Evolutionary conservation across 2,113 vertebrate species (phyloP), one percentile per base, ranked within the genome.

Genomic region (Gavialis gangeticus): DNA sequence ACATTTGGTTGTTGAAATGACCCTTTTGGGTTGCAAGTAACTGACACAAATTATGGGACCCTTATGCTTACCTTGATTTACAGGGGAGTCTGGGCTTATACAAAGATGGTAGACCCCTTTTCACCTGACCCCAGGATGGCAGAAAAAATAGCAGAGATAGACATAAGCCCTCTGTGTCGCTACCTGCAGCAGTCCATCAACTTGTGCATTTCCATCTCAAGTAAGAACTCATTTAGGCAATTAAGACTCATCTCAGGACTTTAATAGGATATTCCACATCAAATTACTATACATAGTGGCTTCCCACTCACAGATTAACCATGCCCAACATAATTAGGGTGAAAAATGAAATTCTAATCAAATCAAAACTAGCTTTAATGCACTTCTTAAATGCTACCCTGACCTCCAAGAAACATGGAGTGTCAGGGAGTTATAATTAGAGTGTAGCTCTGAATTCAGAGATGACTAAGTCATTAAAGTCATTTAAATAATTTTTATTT

Each of bases 291-390:
- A 66, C 28, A 75, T 10, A 57, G 34, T 14, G 55, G 59, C 91
- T 92, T 89, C 90, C 93, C 86, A 37, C 79, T 93, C 89, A 94
- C 95, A 92, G 81, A 96, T 96, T 96, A 96, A 85, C 71, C 27
- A 66, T 67, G 30, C 1, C 46, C 92, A 67, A 89, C 94, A 79
- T 71, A 84, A 94, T 96, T 91, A 89, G 88, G 21, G 5, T 88
- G n/a, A 59, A 89, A 97, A 90, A 93, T 91, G 79, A 86, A 95
- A 85, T 37, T 86, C 22, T 83, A 94, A 95, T 95, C 24, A 91
- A 90, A 83, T 83, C 18, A 85, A 81, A 94, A 94, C 71, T 64
- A 91, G 57, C 77, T 92, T 94, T 89, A 82, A 77, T 69, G 19
- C 75, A 54, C 24, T 87, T 86, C 73, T 75, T 78, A 79, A 76